These are phyloP conservation scores for Myodes glareolus DNA, from an alignment of 2,113 vertebrate genomes.

Conservation along the genomic window DNA sequence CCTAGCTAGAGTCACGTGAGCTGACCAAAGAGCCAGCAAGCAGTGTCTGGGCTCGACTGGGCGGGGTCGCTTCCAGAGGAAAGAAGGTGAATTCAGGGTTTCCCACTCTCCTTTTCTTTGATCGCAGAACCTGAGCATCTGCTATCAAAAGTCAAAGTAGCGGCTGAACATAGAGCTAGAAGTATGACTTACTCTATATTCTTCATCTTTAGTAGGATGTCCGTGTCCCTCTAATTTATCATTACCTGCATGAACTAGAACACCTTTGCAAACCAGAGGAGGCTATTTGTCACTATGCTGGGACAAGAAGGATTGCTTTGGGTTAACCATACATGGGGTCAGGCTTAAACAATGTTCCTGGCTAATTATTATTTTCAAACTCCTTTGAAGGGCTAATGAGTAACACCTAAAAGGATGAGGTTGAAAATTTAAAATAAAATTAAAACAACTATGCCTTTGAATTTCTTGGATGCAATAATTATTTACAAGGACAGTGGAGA, in stretches of 20 bases:
- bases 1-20: not conserved
- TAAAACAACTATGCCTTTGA: not conserved
- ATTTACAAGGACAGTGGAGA: not conserved
- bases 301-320: not conserved
- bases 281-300: not conserved
- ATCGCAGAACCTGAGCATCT: not conserved
- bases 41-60: not conserved
- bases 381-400: not conserved
- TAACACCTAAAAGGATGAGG: not conserved
- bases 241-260: not conserved
- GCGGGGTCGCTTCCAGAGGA: accelerated
- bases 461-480: not conserved
- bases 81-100: not conserved
- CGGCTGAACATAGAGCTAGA: not conserved
- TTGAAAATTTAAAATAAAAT: not conserved
- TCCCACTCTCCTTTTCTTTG: not conserved
- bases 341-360: conserved; percentile 28
- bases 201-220: not conserved
- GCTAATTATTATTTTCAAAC: not conserved
- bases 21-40: not conserved
- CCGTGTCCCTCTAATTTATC: not conserved
- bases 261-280: not conserved
- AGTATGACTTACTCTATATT: not conserved
- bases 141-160: not conserved
- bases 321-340: not conserved